Evolutionary conservation across 1,140 invertebrate species (phyloP).

Genomic region (Tetranychus cinnabarinus): DNA sequence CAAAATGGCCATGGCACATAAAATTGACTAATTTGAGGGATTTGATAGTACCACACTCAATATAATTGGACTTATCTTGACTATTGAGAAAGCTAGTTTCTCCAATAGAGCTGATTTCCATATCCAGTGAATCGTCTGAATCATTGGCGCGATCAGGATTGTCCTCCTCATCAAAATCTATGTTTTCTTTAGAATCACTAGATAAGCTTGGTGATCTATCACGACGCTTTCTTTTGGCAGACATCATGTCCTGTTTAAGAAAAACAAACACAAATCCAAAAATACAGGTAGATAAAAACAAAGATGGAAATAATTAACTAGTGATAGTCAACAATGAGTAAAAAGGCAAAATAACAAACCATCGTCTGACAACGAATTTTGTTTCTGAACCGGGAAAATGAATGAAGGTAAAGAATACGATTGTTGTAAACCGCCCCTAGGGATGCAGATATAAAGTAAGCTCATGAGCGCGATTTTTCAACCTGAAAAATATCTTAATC

Average conservation of each 20-base stretch:
- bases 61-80: not conserved
- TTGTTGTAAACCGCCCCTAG: too few relatives aligned
- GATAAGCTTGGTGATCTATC: not conserved
- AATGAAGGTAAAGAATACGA: too few relatives aligned
- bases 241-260: not conserved
- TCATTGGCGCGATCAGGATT: not conserved
- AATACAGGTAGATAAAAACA: not conserved
- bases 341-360: too few relatives aligned
- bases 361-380: too few relatives aligned
- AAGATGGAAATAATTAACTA: not conserved
- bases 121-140: not conserved
- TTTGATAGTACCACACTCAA: constrained; percentile 37
- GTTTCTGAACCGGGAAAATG: too few relatives aligned
- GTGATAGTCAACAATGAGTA: not conserved
- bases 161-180: not conserved
- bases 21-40: constrained; percentile 58
- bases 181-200: not conserved
- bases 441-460: too few relatives aligned
- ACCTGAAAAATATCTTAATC: too few relatives aligned
- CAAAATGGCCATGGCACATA: constrained; percentile 65
- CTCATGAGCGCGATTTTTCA: too few relatives aligned
- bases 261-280: not conserved
- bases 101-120: not conserved
- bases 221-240: not conserved
- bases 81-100: not conserved